A percentile compares a stretch with the other conserved stretches of the same genome.
These are phyloP conservation scores for Nansenia antarctica DNA, from an alignment of 2,113 vertebrate species.

Conservation along the genomic window DNA sequence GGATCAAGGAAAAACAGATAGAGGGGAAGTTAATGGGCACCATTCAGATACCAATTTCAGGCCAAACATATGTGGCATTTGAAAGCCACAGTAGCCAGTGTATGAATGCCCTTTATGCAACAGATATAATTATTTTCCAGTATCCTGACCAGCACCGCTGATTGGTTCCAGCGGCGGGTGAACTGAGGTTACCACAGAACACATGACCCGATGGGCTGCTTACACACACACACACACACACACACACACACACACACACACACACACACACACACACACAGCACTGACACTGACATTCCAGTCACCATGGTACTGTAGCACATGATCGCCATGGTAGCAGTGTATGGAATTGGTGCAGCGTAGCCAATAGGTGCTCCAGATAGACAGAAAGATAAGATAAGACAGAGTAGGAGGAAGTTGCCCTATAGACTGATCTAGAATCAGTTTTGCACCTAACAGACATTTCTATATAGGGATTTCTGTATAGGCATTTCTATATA, in stretches of 20 bases:
- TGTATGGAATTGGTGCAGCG: neutral
- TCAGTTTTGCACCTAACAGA: neutral
- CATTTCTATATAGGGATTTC: no score
- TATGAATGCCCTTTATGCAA: no score
- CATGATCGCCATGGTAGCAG: neutral
- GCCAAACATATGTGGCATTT: no score
- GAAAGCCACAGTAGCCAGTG: no score
- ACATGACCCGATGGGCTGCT: no score
- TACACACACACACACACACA: neutral
- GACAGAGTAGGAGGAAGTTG: neutral
- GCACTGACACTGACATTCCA: neutral
- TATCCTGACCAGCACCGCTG: no score
- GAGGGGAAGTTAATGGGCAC: neutral
- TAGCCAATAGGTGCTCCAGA: neutral
- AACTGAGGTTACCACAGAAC: no score
- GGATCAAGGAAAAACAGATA: constrained; percentile 14
- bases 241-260: neutral
- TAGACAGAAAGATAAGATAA: constrained; percentile 2
- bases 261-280: neutral
- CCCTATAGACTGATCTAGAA: neutral
- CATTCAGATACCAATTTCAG: no score
- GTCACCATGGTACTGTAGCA: neutral
- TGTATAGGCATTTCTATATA: no score
- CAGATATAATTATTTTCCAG: no score
- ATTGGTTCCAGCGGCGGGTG: no score